These are phyloP conservation scores for Drosophila setifemur DNA, from an alignment of 1,140 invertebrate species.

Conservation along the genomic window DNA sequence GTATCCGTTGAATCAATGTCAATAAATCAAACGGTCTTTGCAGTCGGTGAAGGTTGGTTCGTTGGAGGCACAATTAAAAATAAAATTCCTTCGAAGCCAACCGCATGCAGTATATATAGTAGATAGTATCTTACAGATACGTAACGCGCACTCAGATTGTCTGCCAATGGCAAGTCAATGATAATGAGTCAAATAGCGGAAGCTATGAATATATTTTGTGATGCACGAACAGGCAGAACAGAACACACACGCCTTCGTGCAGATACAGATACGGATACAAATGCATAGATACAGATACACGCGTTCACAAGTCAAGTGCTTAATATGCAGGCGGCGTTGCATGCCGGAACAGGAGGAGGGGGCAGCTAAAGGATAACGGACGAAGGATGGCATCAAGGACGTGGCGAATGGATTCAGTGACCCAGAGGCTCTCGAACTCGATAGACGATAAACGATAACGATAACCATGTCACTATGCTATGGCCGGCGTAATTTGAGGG, in stretches of 20 bases:
- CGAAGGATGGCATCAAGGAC: background rate
- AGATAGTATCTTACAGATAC: constrained; percentile 14
- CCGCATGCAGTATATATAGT: background rate
- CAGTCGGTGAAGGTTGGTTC: background rate
- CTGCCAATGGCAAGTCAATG: constrained; percentile 36
- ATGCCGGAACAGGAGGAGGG: background rate
- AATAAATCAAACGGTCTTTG: background rate
- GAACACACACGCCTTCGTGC: background rate
- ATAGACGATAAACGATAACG: constrained; percentile 5
- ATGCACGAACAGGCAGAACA: constrained; percentile 1
- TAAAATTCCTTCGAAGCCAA: background rate
- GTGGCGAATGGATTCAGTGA: constrained; percentile 25
- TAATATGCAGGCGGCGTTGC: constrained; percentile 56
- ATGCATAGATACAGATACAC: constrained; percentile 1
- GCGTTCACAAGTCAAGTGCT: constrained; percentile 31
- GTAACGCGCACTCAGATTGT: background rate
- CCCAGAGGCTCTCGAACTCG: constrained; percentile 16
- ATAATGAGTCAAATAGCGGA: constrained; percentile 69
- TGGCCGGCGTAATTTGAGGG: constrained; percentile 20
- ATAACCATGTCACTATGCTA: constrained; percentile 7
- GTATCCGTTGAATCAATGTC: background rate
- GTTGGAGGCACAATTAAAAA: background rate
- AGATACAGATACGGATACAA: constrained; percentile 10
- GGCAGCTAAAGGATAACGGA: background rate
- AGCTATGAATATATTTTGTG: constrained; percentile 69